Evolutionary conservation across 2,888 invertebrate genomes (phyloP), one percentile per base, ranked within the genome.

Genomic region (Leptopilina drosophilae): DNA sequence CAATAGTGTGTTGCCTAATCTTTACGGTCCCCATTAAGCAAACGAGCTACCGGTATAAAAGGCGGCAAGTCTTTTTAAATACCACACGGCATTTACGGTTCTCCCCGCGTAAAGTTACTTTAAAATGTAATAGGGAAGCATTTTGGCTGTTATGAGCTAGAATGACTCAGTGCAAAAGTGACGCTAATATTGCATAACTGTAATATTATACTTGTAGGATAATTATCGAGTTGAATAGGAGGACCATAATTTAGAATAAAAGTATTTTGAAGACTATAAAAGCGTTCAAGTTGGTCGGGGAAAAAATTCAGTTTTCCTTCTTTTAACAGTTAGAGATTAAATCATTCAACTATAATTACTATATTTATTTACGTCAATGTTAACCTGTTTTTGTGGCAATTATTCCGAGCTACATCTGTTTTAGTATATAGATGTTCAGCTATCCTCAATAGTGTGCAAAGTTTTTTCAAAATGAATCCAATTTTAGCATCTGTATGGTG

Each of bases 1-100:
- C 79, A 77, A 49, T 65, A 26, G 77, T 26, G 77, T 42, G 62
- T 77, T 14, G 59, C 77, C 87, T 89, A 89, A 88, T 88, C 88
- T 88, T 87, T 88, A 89, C 87, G 87, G 88, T 87, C 85, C 87
- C 87, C 87, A 89, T 88, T 88, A 88, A 87, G 84, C 83, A 87
- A 86, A 85, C 85, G 83, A 85, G 84, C 76, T 76, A 64, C 64
- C 76, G 73, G 40, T 62, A 59, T 59, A 62, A 56, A 56, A 73
- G 73, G 56, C 73, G 73, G 73, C 56, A 33, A 26, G 53, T 73
- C 73, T 73, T 73, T 20, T 73, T 56, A 15, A 56, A 56, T 73
- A n/a, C 56, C 33, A 53, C 33, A 53, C 33, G 73, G 56, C 40
- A 56, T 56, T 73, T 73, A 73, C 73, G 56, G 73, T 49, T 56